Conservation (phyloP, 1,140 invertebrate genomes). For the Drosophila orena region DNA sequence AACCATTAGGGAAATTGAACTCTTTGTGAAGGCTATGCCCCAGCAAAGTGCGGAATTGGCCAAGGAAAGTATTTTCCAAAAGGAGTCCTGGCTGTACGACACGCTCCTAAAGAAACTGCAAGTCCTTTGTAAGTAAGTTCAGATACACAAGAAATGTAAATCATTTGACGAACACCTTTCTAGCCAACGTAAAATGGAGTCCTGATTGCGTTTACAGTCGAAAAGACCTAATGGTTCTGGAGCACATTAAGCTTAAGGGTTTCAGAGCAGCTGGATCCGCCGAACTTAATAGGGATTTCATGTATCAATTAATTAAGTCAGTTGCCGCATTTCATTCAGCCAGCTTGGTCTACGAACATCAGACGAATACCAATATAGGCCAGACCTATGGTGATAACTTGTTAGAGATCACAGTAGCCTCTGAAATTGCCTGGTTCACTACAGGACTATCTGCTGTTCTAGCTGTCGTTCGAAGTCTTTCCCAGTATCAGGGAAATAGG, state of each 20-base stretch:
- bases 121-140: conserved; percentile 46
- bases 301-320: conserved; percentile 59
- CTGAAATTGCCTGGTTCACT: conserved; percentile 67
- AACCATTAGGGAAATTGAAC: background rate
- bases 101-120: conserved; percentile 55
- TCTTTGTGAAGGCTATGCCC: conserved; percentile 73
- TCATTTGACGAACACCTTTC: too few species aligned
- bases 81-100: conserved; percentile 65
- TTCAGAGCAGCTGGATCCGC: conserved; percentile 6
- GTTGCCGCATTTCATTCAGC: conserved; percentile 84
- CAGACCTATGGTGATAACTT: conserved; percentile 56
- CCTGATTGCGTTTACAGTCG: conserved; percentile 73
- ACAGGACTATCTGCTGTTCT: conserved; percentile 63
- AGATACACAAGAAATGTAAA: background rate
- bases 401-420: conserved; percentile 60
- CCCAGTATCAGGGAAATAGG: conserved; percentile 29
- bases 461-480: conserved; percentile 44
- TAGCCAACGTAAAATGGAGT: conserved; percentile 64
- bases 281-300: conserved; percentile 3
- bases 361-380: conserved; percentile 41
- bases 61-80: conserved; percentile 68
- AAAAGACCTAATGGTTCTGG: conserved; percentile 80
- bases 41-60: conserved; percentile 50
- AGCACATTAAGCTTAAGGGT: conserved; percentile 69
- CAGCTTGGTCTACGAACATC: conserved; percentile 76